Base-by-base conservation (phyloP, 2,888 invertebrate genomes). In the Eulithis testata region DNA sequence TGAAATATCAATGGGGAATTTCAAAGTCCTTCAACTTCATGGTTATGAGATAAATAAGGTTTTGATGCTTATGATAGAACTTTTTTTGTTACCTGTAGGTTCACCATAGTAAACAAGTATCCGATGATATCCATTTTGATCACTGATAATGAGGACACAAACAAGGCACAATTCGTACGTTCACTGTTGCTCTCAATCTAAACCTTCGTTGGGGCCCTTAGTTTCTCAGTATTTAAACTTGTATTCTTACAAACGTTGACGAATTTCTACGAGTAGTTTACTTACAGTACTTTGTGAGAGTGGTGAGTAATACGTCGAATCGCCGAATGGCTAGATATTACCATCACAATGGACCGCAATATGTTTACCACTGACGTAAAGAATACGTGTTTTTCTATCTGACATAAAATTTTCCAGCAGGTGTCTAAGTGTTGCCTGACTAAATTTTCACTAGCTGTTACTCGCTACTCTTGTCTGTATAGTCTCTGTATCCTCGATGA, bases 151-250 rank as follows among this genome's bases (percentile, higher is more conserved):
- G 21, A 21, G 3, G 21, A 45, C 63, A 49, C 43, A 50, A 53
- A 21, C 21, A 21, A 21, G 21, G 2, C 14, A 55, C 52, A 27
- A 50, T 21, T 50, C 49, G 49, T 11, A 40, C 51, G 21, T 49
- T 44, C 68, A 65, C 59, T 67, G 51, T 65, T 47, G 12, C 47
- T 14, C 21, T 47, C 49, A 21, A 54, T 51, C 73, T 71, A 72
- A 14, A 58, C 43, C 63, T 62, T 67, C 60, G 76, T 74, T 78
- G 76, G 62, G 54, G 60, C 61, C 56, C 47, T 31, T 43, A 7
- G 14, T 55, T 51, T 70, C 59, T 49, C 73, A 69, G 75, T 79
- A 83, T 81, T 78, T 81, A 85, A 81, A 81, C 84, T 82, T 70
- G 70, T 82, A 81, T 84, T 82, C 78, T 70, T 9, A 0, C 9